Evolutionary conservation across 2,113 vertebrate genomes (phyloP).

Genomic region (Tyrannus savana): DNA sequence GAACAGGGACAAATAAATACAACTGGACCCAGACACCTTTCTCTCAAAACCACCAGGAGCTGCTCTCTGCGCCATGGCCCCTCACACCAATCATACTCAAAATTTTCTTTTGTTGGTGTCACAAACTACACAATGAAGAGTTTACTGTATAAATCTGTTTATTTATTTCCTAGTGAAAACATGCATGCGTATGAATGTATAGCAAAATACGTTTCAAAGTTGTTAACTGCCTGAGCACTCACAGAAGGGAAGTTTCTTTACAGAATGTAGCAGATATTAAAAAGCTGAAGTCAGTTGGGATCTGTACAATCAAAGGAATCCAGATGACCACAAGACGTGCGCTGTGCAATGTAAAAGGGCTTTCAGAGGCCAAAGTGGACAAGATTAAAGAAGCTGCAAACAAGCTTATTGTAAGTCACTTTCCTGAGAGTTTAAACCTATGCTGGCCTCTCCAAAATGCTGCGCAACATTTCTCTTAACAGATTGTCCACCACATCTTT

Average conservation of each 20-base stretch:
- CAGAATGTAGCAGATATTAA: constrained; percentile 98
- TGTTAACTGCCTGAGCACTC: constrained; percentile 22
- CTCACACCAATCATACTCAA: neutral
- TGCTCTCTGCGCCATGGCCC: neutral
- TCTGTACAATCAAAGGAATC: constrained; percentile 96
- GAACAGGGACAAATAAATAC: neutral
- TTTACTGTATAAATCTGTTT: neutral
- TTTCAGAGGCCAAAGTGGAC: constrained; percentile 98
- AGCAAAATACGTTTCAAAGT: neutral
- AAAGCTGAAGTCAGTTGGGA: constrained; percentile 94
- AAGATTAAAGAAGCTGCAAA: constrained; percentile 99
- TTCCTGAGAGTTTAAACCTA: neutral
- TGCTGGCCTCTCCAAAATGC: neutral
- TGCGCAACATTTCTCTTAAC: neutral
- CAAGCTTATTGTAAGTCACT: constrained; percentile 87
- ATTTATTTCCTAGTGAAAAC: constrained; percentile 7
- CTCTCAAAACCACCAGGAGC: neutral
- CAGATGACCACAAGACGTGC: constrained; percentile 96
- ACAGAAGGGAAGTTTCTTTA: constrained; percentile 30
- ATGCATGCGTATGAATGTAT: neutral
- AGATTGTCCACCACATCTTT: neutral
- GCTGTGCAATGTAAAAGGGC: constrained; percentile 93
- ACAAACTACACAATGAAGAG: neutral
- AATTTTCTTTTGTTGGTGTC: neutral
- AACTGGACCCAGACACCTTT: neutral